phyloP scores from a whole-genome alignment of 2,888 invertebrate species.

The Strigamia crassipes region DNA sequence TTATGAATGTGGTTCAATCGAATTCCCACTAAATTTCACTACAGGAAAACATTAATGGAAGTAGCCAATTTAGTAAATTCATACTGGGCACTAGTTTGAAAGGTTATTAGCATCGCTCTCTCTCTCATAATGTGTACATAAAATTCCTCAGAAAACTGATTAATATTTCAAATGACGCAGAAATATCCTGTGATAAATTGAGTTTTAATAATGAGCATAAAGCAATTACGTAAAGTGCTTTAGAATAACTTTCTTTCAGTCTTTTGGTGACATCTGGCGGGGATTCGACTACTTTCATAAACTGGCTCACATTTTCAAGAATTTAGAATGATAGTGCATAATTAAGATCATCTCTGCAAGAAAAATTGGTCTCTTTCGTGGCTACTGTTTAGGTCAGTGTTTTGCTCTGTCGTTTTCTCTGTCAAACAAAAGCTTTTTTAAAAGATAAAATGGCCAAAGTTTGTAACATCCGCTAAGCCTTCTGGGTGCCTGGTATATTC shows the following conservation, averaged over 20 bases:
- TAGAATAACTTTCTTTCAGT: not conserved
- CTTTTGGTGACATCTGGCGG: slow-evolving; percentile 44
- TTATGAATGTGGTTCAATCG: slow-evolving; percentile 12
- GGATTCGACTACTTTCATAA: slow-evolving; percentile 42
- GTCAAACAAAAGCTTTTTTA: slow-evolving; percentile 6
- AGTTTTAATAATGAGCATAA: slow-evolving; percentile 29
- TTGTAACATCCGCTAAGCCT: slow-evolving; percentile 46
- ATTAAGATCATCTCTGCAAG: not conserved
- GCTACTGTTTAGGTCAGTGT: slow-evolving; percentile 47
- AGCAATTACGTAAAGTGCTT: slow-evolving; percentile 35
- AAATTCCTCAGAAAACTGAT: slow-evolving; percentile 12
- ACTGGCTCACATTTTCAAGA: not conserved
- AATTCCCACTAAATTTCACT: slow-evolving; percentile 17
- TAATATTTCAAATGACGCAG: slow-evolving; percentile 13
- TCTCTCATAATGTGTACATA: not conserved
- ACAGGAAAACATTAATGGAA: slow-evolving; percentile 7
- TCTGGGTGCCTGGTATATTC: slow-evolving; percentile 47
- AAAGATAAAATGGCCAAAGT: slow-evolving; percentile 36
- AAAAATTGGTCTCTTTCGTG: slow-evolving; percentile 45
- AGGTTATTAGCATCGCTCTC: slow-evolving; percentile 25
- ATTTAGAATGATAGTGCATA: slow-evolving; percentile 16
- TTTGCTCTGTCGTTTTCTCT: slow-evolving; percentile 46
- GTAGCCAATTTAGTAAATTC: slow-evolving; percentile 22
- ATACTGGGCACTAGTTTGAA: not conserved
- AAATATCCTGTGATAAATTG: slow-evolving; percentile 6